phyloP scores from a whole-genome alignment of 2,888 invertebrate species.

The Pyrochroa serraticornis region DNA sequence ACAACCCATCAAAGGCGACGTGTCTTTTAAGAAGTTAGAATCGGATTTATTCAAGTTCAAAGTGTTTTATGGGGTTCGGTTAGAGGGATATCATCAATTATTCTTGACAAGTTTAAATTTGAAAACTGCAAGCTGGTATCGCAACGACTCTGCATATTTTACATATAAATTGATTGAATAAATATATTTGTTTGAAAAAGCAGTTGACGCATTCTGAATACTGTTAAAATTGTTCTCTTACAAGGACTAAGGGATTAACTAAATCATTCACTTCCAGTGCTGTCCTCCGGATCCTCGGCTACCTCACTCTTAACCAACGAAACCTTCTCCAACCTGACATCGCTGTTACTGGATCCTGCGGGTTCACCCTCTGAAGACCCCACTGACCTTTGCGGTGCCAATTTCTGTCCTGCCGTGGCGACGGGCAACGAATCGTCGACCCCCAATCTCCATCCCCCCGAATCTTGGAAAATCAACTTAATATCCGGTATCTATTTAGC shows the following conservation, averaged over 20 bases:
- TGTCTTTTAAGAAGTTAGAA: too few relatives aligned
- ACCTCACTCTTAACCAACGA: constrained; percentile 15
- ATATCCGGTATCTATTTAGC: constrained; percentile 82
- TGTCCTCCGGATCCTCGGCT: constrained; percentile 37
- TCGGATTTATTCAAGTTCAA: too few relatives aligned
- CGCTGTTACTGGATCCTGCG: constrained; percentile 39
- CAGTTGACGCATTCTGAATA: background rate
- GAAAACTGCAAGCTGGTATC: too few relatives aligned
- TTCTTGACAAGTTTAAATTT: too few relatives aligned
- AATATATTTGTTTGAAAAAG: background rate
- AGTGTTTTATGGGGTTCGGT: too few relatives aligned
- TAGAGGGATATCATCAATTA: too few relatives aligned
- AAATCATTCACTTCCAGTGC: constrained; percentile 33
- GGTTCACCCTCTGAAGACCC: constrained; percentile 50
- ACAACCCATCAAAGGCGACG: too few relatives aligned
- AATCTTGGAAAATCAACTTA: constrained; percentile 73
- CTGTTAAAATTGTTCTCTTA: too few relatives aligned
- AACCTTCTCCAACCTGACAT: constrained; percentile 42
- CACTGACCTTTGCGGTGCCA: constrained; percentile 72
- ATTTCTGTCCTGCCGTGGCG: constrained; percentile 67
- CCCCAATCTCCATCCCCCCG: constrained; percentile 74
- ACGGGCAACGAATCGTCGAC: constrained; percentile 62
- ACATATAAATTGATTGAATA: background rate
- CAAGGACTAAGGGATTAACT: background rate
- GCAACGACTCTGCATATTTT: too few relatives aligned